A percentile compares a stretch with the other conserved stretches of the same genome.
These are phyloP conservation scores for Masticophis lateralis DNA, from an alignment of 2,797 vertebrate species.

Conservation along the genomic window DNA sequence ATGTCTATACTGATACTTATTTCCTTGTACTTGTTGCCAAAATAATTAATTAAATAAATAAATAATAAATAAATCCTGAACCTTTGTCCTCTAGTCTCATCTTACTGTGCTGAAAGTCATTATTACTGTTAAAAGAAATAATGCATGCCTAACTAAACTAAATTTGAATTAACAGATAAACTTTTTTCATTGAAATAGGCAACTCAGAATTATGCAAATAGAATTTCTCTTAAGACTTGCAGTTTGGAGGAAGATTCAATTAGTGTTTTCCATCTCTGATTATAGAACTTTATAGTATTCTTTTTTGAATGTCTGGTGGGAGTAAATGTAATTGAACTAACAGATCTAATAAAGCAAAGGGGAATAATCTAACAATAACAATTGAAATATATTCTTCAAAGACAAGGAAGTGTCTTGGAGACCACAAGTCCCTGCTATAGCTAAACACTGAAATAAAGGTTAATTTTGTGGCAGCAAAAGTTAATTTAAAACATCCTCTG, in stretches of 20 bases:
- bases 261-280: conserved; percentile 8
- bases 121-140: neutral
- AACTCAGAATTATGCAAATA: neutral
- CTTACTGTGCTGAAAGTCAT: neutral
- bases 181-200: neutral
- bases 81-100: neutral
- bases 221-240: conserved; percentile 8
- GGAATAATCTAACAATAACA: conserved; percentile 13
- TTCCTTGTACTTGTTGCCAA: too few species aligned
- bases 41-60: too few species aligned
- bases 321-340: conserved; percentile 5
- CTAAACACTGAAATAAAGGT: neutral
- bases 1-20: too few species aligned
- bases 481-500: neutral
- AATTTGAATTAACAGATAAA: neutral
- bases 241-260: neutral
- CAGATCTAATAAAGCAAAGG: neutral
- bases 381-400: conserved; percentile 18
- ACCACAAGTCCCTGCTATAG: neutral
- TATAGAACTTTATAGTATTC: conserved; percentile 10
- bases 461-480: conserved; percentile 37
- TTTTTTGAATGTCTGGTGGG: neutral
- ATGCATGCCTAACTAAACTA: neutral
- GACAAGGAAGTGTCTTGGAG: neutral
- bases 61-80: too few species aligned